Percentiles rank a stretch among this genome's conserved stretches.
Evolutionary conservation across 1,140 invertebrate genomes (phyloP).

Genomic region (Lordiphosa stackelbergi): DNA sequence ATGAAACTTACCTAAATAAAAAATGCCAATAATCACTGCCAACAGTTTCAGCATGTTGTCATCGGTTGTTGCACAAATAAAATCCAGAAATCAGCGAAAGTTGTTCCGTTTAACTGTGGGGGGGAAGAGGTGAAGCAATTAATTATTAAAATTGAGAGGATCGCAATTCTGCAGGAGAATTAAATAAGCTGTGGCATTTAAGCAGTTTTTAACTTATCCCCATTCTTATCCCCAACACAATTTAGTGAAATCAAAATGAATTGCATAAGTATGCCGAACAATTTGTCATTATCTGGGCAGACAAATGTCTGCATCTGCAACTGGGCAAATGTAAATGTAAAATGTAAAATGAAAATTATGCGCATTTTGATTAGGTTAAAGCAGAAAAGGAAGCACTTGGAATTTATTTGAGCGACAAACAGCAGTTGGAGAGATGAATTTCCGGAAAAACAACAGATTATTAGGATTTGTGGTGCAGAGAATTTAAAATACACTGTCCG

Average conservation of each 20-base stretch:
- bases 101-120: conserved; percentile 42
- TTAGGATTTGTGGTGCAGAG: no score
- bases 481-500: neutral
- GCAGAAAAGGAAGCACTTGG: conserved; percentile 17
- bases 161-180: conserved; percentile 18
- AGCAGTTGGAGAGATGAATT: neutral
- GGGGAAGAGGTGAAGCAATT: conserved; percentile 35
- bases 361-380: conserved; percentile 39
- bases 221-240: neutral
- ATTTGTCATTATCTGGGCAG: conserved; percentile 7
- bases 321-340: conserved; percentile 28
- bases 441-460: no score
- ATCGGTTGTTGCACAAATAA: conserved; percentile 46
- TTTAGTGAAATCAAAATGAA: conserved; percentile 26
- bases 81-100: conserved; percentile 36
- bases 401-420: conserved; percentile 15
- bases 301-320: conserved; percentile 22
- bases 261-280: conserved; percentile 14
- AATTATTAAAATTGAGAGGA: conserved; percentile 54
- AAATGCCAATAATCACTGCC: conserved; percentile 63
- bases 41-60: conserved; percentile 69
- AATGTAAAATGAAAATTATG: conserved; percentile 41
- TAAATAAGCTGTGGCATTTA: conserved; percentile 9
- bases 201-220: neutral
- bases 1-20: conserved; percentile 64